Conservation (phyloP, 2,797 vertebrate species). For the Hyperoplus immaculatus region DNA sequence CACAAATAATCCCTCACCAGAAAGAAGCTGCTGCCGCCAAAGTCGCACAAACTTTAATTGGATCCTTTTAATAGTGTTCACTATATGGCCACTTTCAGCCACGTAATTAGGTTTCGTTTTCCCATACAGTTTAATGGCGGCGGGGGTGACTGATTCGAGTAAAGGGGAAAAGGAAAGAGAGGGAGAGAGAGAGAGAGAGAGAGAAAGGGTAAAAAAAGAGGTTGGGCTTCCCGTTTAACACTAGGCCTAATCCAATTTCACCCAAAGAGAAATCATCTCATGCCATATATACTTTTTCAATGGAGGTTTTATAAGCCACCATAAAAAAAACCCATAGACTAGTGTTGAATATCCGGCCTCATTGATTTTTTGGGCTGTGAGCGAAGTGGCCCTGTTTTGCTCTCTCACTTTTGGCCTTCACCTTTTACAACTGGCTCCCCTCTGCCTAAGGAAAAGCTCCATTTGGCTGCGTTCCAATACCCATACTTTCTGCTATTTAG, state of each 20-base stretch:
- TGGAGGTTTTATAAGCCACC: conserved; percentile 70
- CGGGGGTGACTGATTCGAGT: conserved; percentile 37
- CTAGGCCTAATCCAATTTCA: conserved; percentile 83
- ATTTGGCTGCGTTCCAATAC: neutral
- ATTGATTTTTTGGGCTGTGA: conserved; percentile 72
- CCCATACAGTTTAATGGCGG: conserved; percentile 76
- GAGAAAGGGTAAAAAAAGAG: conserved; percentile 37
- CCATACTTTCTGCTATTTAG: no score
- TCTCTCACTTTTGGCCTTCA: conserved; percentile 20
- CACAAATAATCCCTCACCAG: conserved; percentile 69
- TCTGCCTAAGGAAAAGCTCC: conserved; percentile 14
- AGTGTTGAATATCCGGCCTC: conserved; percentile 74
- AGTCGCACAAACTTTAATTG: conserved; percentile 79
- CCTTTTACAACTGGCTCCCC: conserved; percentile 32
- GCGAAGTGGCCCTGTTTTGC: conserved; percentile 25
- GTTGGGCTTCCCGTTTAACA: conserved; percentile 74
- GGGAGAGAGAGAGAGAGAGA: conserved; percentile 13
- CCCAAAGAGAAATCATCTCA: conserved; percentile 81
- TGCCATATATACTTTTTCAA: conserved; percentile 76
- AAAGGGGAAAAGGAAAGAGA: neutral
- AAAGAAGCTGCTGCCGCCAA: conserved; percentile 61
- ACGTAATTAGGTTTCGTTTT: conserved; percentile 80
- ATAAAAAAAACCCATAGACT: conserved; percentile 79
- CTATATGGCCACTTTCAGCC: conserved; percentile 78
- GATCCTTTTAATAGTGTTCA: conserved; percentile 82